Conservation (phyloP, 2,797 vertebrate species). For the Valencia hispanica region DNA sequence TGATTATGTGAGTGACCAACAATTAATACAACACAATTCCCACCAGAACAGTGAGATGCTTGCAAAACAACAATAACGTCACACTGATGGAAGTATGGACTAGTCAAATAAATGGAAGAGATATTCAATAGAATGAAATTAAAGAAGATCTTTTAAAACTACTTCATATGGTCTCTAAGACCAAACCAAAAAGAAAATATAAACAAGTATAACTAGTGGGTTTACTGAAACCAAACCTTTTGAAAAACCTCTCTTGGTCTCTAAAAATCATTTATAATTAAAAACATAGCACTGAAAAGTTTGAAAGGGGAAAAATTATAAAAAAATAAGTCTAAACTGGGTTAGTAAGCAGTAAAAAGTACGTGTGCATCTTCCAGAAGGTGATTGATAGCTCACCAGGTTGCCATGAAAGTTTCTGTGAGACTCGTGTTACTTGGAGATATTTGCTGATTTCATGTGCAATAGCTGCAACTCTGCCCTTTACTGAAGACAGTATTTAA, state of each 20-base stretch:
- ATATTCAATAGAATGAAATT: not conserved
- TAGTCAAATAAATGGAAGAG: not conserved
- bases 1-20: not conserved
- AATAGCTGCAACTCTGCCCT: slow-evolving; percentile 37
- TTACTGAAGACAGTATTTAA: slow-evolving; percentile 51
- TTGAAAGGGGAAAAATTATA: too few relatives aligned
- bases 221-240: not conserved
- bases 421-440: not conserved
- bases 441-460: slow-evolving; percentile 18
- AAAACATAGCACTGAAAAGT: not conserved
- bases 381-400: not conserved
- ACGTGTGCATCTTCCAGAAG: not conserved
- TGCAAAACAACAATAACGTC: not conserved
- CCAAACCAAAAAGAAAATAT: not conserved
- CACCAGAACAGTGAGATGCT: not conserved
- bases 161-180: not conserved
- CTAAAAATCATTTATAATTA: not conserved
- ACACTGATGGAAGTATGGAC: not conserved
- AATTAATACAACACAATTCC: not conserved
- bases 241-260: not conserved
- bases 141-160: not conserved
- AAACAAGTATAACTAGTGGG: not conserved
- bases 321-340: not conserved
- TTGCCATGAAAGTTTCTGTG: not conserved
- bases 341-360: not conserved